Evolutionary conservation across 1,140 invertebrate species (phyloP), one percentile per base, ranked within the genome.

Genomic region (Diuraphis noxia): DNA sequence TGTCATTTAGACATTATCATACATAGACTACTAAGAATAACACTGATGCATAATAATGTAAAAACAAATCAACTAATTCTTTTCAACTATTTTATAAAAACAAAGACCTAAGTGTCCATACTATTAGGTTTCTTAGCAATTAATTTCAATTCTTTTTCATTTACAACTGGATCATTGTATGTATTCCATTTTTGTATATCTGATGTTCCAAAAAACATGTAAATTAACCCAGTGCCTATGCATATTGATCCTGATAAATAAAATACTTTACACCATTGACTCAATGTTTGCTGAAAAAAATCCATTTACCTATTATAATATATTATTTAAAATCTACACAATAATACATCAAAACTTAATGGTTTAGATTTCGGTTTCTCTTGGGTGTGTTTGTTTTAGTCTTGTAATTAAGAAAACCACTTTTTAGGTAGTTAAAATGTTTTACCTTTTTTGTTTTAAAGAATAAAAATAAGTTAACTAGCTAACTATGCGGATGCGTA

Each of bases 181-280:
- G 72, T 30, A 91, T 96, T 96, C 96, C 96, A 96, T 0, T 94
- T 92, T 92, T 96, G 95, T n/a, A 96, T 93, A 40, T 95, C 94
- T 1, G 96, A 95, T 43, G 95, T 95, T 9, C 95, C 95, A 92
- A 96, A 96, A 0, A 95, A 87, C 0, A 95, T 92, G 43, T 95
- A 96, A 8, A 95, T 86, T 4, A 95, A 92, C n/a, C 95, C 95
- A 41, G 95, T 94, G 25, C 93, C 91, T 8, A 95, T 93, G 0
- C 96, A 92, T 93, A 95, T 95, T 0, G 92, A 92, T 10, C 95
- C 94, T 0, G 95, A 94, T 9, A 96, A 95, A 38, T 96, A 93
- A 92, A 96, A 96, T 0, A 96, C 95, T 92, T 95, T 94, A 92
- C 95, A 95, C 96, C 96, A 96, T 92, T 96, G 95, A 2, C 94